Percentiles rank a stretch among this genome's conserved stretches.
Conservation (phyloP, 2,888 invertebrate genomes). For the Arenicola marina region DNA sequence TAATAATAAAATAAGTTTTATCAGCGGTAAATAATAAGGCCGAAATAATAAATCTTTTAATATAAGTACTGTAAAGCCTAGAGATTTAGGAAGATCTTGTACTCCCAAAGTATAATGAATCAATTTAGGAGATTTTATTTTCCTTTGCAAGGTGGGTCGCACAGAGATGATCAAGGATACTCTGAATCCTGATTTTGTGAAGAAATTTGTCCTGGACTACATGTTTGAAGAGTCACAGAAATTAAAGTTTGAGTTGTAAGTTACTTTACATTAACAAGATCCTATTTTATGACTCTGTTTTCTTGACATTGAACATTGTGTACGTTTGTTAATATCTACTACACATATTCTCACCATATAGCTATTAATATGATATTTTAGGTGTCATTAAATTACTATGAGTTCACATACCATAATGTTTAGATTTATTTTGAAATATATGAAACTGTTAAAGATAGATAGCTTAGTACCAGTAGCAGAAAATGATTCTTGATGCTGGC, state of each 20-base stretch:
- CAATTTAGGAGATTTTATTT: not conserved
- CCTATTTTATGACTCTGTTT: not conserved
- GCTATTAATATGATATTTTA: not conserved
- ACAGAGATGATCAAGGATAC: conserved; percentile 66
- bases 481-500: no score
- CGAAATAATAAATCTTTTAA: not conserved
- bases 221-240: conserved; percentile 60
- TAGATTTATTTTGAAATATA: no score
- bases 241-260: conserved; percentile 58
- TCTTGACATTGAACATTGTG: not conserved
- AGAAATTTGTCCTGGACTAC: conserved; percentile 58
- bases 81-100: no score
- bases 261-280: conserved; percentile 12
- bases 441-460: no score
- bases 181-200: conserved; percentile 67
- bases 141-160: conserved; percentile 58
- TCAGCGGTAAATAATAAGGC: not conserved
- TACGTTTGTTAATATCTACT: not conserved
- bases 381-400: no score
- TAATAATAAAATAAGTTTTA: no score
- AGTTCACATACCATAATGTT: no score
- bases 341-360: not conserved
- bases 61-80: not conserved
- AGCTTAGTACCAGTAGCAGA: no score
- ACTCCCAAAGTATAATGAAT: no score